Evolutionary conservation across 1,140 invertebrate genomes (phyloP).

Genomic region (Oncopeltus fasciatus): DNA sequence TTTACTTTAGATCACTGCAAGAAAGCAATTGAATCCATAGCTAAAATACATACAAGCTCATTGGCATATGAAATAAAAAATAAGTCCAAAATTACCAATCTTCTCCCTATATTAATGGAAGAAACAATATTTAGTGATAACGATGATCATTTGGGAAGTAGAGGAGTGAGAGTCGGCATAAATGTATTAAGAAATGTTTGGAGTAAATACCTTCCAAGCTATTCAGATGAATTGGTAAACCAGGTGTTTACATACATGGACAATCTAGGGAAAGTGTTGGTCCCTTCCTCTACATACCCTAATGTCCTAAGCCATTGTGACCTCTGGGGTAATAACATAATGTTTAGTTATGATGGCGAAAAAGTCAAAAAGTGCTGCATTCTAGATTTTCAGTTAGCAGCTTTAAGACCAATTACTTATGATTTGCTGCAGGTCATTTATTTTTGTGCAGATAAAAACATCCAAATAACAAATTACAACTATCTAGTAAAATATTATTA

Average conservation of each 20-base stretch:
- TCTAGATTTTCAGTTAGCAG: conserved; percentile 6
- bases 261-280: neutral
- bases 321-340: conserved; percentile 13
- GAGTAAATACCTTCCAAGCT: neutral
- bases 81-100: neutral
- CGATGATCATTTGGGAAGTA: neutral
- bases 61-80: neutral
- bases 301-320: neutral
- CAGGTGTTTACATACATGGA: neutral
- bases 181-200: neutral
- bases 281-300: neutral
- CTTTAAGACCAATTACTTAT: neutral
- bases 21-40: neutral
- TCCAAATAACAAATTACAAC: neutral
- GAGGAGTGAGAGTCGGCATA: neutral
- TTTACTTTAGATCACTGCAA: neutral
- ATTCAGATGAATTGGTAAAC: neutral
- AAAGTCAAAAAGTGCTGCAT: neutral
- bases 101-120: neutral
- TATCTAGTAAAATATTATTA: neutral
- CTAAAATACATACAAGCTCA: neutral
- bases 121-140: neutral
- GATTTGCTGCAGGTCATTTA: conserved; percentile 1
- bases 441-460: neutral
- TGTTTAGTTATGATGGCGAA: conserved; percentile 4